Evolutionary conservation across 2,113 vertebrate species (phyloP), one percentile per base, ranked within the genome.

Genomic region (Albula glossodonta): DNA sequence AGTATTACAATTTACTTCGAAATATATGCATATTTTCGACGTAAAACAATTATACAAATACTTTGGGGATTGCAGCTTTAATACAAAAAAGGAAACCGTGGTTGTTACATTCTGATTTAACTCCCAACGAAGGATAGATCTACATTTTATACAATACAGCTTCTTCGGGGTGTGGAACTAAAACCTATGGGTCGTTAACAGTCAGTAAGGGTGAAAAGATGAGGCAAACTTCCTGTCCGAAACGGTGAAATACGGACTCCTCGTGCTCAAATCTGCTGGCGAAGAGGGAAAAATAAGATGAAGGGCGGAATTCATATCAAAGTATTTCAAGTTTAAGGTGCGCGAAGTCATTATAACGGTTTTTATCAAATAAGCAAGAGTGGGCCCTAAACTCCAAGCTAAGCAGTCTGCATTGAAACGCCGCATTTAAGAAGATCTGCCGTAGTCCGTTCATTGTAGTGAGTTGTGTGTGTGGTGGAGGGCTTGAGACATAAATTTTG

Each of bases 321-420:
- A 90, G 92, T 93, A 89, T 94, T 94, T 94, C 51, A 93, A 92
- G 90, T 93, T 93, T 81, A 92, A 89, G 90, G 88, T 87, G 90
- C 85, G 87, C 92, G 88, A 91, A 92, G 92, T 94, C 93, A 93
- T 95, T 93, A 94, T 86, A 85, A 83, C 83, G 79, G 86, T 88
- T 93, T 92, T 90, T 89, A 92, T 95, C 91, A 92, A 92, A 93
- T 92, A 94, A 94, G 93, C 91, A 91, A 78, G 88, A 91, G 88
- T 89, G 89, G 92, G 82, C 92, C 84, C 77, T 82, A 91, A 94
- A 93, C 87, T 92, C 90, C 89, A 25, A 92, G 93, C 93, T 93
- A 93, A 95, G 94, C 94, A 93, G 88, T 93, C 88, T 85, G 90
- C 92, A 93, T 95, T 94, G 91, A 95, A 94, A 93, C 81, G 89